phyloP scores from a whole-genome alignment of 2,888 invertebrate species.

The Chaitophorus viminalis region DNA sequence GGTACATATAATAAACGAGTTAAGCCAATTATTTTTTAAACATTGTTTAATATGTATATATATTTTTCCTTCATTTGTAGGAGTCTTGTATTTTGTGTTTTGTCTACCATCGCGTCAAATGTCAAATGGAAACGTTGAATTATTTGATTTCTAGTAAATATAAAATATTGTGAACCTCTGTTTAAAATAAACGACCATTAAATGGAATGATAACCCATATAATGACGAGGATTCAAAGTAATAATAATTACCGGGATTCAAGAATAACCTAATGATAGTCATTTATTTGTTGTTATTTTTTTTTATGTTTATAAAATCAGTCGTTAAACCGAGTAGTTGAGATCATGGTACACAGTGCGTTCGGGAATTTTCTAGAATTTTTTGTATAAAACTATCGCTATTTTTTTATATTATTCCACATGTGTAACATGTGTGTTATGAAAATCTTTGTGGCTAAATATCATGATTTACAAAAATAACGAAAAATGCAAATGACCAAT shows the following conservation, averaged over 20 bases:
- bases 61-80: background rate
- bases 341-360: background rate
- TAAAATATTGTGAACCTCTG: background rate
- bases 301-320: conserved; percentile 7
- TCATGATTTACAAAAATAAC: too few relatives aligned
- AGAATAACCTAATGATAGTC: background rate
- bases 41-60: background rate
- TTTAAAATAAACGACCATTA: background rate
- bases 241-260: background rate
- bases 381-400: too few relatives aligned
- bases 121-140: background rate
- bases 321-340: background rate
- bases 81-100: too few relatives aligned
- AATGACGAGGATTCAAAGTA: background rate
- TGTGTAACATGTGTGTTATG: background rate
- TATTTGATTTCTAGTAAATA: background rate
- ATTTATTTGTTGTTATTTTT: conserved; percentile 8
- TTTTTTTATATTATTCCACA: background rate
- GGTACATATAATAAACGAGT: too few relatives aligned
- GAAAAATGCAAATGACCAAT: too few relatives aligned
- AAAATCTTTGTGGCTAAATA: background rate
- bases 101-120: background rate
- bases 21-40: too few relatives aligned
- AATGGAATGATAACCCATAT: background rate
- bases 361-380: too few relatives aligned